Percentiles rank a stretch among this genome's conserved stretches.
Evolutionary conservation across 2,113 vertebrate species (phyloP).

Genomic region (Lycaon pictus): DNA sequence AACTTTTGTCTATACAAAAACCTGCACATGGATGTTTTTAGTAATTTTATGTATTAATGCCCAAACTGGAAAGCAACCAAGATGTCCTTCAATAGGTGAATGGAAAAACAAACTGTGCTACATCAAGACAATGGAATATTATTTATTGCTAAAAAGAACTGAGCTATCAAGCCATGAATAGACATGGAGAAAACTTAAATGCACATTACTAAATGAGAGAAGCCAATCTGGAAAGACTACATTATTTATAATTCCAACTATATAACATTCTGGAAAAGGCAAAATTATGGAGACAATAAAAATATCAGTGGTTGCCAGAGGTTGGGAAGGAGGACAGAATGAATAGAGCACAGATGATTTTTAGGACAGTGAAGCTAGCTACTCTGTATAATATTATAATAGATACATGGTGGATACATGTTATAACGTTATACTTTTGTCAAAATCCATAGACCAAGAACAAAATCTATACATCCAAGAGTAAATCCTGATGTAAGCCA

Average conservation of each 20-base stretch:
- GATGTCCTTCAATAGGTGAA: background rate
- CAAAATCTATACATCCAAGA: background rate
- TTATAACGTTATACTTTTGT: background rate
- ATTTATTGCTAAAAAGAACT: background rate
- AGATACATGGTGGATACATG: background rate
- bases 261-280: background rate
- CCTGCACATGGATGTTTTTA: background rate
- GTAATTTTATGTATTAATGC: background rate
- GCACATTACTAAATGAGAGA: background rate
- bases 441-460: conserved; percentile 10
- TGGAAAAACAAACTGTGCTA: background rate
- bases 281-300: background rate
- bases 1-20: background rate
- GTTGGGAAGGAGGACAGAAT: background rate
- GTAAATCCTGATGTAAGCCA: background rate
- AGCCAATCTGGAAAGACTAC: background rate
- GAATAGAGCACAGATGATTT: background rate
- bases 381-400: background rate
- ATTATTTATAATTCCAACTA: background rate
- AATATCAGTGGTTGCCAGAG: background rate
- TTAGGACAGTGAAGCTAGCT: background rate
- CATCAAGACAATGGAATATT: background rate
- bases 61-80: background rate
- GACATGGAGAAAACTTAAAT: background rate
- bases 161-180: background rate